These are phyloP conservation scores for Petrocephalus sullivani DNA, from an alignment of 2,797 vertebrate genomes.

Conservation along the genomic window DNA sequence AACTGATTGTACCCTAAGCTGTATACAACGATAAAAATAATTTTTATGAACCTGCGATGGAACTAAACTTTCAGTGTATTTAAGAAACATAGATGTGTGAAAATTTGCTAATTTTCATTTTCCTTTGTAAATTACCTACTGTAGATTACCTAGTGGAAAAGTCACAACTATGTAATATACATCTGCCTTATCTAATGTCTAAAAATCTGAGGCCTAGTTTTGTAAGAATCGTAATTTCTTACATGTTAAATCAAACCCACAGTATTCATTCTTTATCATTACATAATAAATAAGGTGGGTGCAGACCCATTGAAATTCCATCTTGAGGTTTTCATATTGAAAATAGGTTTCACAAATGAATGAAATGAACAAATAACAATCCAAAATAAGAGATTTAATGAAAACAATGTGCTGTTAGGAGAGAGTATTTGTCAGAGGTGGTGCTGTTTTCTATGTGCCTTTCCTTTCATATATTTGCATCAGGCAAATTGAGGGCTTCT, in stretches of 20 bases:
- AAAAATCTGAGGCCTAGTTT: not conserved
- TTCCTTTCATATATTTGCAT: not conserved
- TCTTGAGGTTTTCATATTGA: not conserved
- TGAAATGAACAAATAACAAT: not conserved
- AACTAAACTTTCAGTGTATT: not conserved
- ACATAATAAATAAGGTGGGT: not conserved
- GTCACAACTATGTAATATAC: not conserved
- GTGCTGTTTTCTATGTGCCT: not conserved
- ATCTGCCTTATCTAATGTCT: not conserved
- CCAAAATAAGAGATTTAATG: not conserved
- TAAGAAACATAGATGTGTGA: not conserved
- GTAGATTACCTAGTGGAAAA: not conserved
- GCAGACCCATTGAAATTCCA: not conserved
- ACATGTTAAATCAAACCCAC: not conserved
- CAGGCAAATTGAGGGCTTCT: not conserved
- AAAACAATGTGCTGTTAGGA: not conserved
- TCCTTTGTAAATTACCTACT: not conserved
- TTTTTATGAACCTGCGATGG: not conserved
- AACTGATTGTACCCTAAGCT: not conserved
- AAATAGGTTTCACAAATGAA: not conserved
- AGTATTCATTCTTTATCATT: not conserved
- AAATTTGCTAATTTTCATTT: not conserved
- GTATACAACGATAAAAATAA: not conserved
- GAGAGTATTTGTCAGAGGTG: not conserved
- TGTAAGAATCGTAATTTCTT: not conserved